Conservation (phyloP, 2,888 invertebrate species). For the Poecilus cupreus region DNA sequence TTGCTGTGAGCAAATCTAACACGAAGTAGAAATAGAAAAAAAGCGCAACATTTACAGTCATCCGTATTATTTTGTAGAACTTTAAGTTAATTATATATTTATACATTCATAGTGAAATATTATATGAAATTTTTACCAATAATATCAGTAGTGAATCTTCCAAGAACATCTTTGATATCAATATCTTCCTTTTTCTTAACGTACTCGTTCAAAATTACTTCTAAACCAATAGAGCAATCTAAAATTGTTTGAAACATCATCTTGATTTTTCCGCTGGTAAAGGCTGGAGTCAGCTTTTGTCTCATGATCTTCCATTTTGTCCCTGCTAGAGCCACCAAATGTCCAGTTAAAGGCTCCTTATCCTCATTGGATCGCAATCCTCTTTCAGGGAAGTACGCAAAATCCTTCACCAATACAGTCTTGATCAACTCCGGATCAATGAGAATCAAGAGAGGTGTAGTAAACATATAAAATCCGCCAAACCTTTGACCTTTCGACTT, state of each 20-base stretch:
- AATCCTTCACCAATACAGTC: slow-evolving; percentile 39
- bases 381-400: slow-evolving; percentile 37
- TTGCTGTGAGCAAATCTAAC: no score
- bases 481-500: background rate
- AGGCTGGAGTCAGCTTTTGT: slow-evolving; percentile 78
- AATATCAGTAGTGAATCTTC: slow-evolving; percentile 77
- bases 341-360: slow-evolving; percentile 74
- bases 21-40: no score
- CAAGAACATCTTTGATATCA: slow-evolving; percentile 73
- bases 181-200: slow-evolving; percentile 66
- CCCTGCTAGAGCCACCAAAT: slow-evolving; percentile 75
- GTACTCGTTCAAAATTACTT: slow-evolving; percentile 71
- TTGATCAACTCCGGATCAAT: slow-evolving; percentile 46
- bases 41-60: no score
- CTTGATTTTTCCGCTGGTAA: slow-evolving; percentile 80
- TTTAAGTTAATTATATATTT: no score
- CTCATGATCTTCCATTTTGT: slow-evolving; percentile 78
- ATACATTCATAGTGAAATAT: no score
- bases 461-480: slow-evolving; percentile 31
- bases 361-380: slow-evolving; percentile 27
- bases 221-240: slow-evolving; percentile 74
- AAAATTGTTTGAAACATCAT: slow-evolving; percentile 78
- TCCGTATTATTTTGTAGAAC: no score
- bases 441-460: slow-evolving; percentile 5
- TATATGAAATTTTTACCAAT: no score